These are phyloP conservation scores for Diadema setosum DNA, from an alignment of 35 echinoderm and acorn worm genomes.

Conservation along the genomic window DNA sequence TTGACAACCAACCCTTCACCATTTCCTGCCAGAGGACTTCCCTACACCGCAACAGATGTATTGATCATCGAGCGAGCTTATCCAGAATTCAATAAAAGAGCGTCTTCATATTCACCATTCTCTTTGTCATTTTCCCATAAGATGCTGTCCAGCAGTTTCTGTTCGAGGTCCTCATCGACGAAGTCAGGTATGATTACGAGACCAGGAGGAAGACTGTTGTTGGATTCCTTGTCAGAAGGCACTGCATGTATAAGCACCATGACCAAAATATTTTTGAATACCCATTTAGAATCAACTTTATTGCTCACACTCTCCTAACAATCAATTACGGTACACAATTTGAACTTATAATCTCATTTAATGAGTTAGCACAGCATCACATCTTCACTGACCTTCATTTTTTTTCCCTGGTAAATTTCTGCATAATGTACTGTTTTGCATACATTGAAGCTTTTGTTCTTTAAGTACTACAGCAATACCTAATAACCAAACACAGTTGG, in stretches of 20 bases:
- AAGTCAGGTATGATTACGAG: conserved; percentile 65
- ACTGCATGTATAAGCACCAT: background rate
- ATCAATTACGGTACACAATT: background rate
- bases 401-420: background rate
- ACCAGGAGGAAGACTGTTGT: conserved; percentile 21
- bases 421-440: too few relatives aligned
- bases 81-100: too few relatives aligned
- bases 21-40: too few relatives aligned
- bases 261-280: background rate
- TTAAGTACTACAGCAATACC: too few relatives aligned
- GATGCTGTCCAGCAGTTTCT: conserved; percentile 28
- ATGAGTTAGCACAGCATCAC: background rate
- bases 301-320: background rate
- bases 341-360: background rate
- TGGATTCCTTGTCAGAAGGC: background rate
- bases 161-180: conserved; percentile 46
- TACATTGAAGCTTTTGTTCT: too few relatives aligned
- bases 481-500: too few relatives aligned
- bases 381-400: background rate
- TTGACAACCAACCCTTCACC: too few relatives aligned
- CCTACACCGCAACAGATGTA: too few relatives aligned
- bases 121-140: conserved; percentile 44
- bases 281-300: background rate
- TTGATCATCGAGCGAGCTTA: too few relatives aligned
- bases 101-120: background rate